These are phyloP conservation scores for Amaurobius ferox DNA, from an alignment of 2,888 invertebrate species.

Conservation along the genomic window DNA sequence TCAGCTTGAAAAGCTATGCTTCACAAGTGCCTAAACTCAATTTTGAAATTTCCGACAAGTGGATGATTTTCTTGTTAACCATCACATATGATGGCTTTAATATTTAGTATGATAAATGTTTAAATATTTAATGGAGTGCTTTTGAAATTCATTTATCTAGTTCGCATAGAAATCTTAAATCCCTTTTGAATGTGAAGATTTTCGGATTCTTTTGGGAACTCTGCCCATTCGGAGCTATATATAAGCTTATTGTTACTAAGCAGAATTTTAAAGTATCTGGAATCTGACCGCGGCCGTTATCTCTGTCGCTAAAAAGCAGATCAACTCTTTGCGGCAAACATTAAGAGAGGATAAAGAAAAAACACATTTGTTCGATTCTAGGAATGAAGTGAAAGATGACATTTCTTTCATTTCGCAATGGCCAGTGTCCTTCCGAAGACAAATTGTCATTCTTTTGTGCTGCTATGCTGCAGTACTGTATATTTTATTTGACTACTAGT, in stretches of 20 bases:
- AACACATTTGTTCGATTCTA: neutral
- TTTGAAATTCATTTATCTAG: no score
- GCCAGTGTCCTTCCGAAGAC: neutral
- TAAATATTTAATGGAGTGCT: no score
- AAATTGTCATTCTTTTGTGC: neutral
- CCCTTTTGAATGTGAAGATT: neutral
- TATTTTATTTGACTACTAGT: no score
- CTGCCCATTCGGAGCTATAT: neutral
- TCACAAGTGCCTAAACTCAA: no score
- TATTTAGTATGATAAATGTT: no score
- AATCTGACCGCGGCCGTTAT: neutral
- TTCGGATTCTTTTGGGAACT: neutral
- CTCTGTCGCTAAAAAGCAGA: neutral
- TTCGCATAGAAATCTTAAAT: no score
- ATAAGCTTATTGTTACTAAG: neutral
- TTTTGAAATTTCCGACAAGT: no score
- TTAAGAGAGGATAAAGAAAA: neutral
- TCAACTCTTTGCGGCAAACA: neutral
- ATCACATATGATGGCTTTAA: no score
- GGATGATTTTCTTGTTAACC: no score
- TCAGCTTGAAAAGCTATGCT: no score
- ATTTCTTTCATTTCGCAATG: neutral
- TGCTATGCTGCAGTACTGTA: no score
- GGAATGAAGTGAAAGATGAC: neutral
- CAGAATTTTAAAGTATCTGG: neutral